These are phyloP conservation scores for Natator depressus DNA, from an alignment of 2,113 vertebrate species.

Conservation along the genomic window DNA sequence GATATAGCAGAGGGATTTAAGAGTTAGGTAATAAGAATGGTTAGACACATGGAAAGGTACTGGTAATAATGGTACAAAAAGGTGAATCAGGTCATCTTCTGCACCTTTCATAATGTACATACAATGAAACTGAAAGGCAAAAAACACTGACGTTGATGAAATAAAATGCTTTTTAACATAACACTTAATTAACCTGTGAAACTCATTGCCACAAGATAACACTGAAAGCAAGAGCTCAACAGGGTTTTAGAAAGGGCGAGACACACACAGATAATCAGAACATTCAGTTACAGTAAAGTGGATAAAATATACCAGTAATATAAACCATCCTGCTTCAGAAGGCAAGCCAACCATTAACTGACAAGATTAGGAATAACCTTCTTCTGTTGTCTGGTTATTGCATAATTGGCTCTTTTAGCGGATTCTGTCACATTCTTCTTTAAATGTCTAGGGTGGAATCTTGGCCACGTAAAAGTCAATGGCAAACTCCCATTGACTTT, in stretches of 20 bases:
- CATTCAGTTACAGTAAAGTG: not conserved
- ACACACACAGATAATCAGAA: not conserved
- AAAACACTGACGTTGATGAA: not conserved
- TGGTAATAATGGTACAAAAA: not conserved
- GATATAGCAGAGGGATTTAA: not conserved
- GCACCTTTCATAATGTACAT: not conserved
- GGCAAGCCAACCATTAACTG: not conserved
- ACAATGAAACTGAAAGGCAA: not conserved
- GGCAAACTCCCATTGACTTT: not conserved
- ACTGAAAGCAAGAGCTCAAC: not conserved
- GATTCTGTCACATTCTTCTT: not conserved
- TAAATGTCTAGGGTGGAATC: not conserved
- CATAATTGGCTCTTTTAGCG: not conserved
- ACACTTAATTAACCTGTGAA: not conserved
- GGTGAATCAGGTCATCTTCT: not conserved
- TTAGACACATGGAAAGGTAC: not conserved
- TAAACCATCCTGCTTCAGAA: not conserved
- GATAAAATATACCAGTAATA: rapidly evolving
- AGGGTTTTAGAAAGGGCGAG: not conserved
- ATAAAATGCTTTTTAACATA: not conserved
- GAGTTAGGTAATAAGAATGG: not conserved
- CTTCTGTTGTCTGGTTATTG: not conserved
- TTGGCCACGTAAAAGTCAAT: not conserved
- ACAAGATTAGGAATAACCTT: not conserved
- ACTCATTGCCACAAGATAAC: not conserved